phyloP scores from a whole-genome alignment of 2,888 invertebrate species.

The Drosophila ustulata region DNA sequence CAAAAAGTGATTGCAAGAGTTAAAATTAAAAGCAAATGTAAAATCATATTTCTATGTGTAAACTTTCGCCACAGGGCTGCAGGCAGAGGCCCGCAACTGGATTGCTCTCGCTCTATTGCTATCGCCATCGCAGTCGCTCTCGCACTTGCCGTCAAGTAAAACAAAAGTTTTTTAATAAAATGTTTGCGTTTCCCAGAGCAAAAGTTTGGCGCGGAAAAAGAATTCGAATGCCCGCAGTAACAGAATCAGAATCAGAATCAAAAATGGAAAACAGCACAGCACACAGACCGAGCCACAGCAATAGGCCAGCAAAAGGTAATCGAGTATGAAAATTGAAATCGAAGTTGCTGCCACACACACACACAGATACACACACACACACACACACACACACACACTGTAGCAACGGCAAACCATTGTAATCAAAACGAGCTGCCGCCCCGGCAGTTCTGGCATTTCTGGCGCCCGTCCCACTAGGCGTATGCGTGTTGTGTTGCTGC shows the following conservation, averaged over 20 bases:
- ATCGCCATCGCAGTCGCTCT: conserved; percentile 14
- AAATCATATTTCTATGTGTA: conserved; percentile 81
- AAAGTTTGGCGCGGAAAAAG: conserved; percentile 62
- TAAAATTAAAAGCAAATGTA: conserved; percentile 81
- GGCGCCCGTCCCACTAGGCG: conserved; percentile 34
- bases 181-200: conserved; percentile 73
- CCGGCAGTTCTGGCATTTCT: background rate
- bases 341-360: conserved; percentile 42
- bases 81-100: conserved; percentile 33
- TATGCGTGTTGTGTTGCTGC: conserved; percentile 59
- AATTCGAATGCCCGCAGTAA: conserved; percentile 49
- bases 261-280: conserved; percentile 37
- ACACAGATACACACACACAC: conserved; percentile 6
- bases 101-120: conserved; percentile 26
- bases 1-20: conserved; percentile 78
- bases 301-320: conserved; percentile 74
- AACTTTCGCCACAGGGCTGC: conserved; percentile 63
- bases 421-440: conserved; percentile 46
- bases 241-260: conserved; percentile 50
- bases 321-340: conserved; percentile 80
- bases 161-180: conserved; percentile 81
- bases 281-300: conserved; percentile 24
- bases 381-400: conserved; percentile 7
- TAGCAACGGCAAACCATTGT: conserved; percentile 46
- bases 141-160: conserved; percentile 54